Percentiles rank a stretch among this genome's conserved stretches.
Evolutionary conservation across 2,113 vertebrate genomes (phyloP).

Genomic region (Rhinolophus sinicus): DNA sequence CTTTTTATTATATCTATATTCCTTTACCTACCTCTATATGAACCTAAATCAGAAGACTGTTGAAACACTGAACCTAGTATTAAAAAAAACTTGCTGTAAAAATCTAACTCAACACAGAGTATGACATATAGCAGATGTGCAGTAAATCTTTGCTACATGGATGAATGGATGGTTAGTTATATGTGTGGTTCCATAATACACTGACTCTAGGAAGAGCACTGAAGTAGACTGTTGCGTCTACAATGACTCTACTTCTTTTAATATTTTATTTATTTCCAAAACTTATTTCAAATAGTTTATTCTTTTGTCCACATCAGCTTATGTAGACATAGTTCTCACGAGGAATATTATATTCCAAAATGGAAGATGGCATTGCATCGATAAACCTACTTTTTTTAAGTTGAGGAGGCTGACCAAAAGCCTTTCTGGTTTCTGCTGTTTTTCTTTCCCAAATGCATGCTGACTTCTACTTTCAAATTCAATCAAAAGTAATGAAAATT

Average conservation of each 20-base stretch:
- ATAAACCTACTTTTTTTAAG: slow-evolving; percentile 2
- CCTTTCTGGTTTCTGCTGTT: slow-evolving; percentile 13
- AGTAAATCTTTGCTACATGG: neutral
- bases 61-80: neutral
- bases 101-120: neutral
- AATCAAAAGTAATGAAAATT: slow-evolving; percentile 33
- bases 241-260: neutral
- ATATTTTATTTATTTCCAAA: neutral
- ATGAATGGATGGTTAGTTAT: neutral
- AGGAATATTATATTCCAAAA: neutral
- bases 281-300: slow-evolving; percentile 1
- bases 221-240: neutral
- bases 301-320: neutral
- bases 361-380: neutral
- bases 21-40: neutral
- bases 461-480: slow-evolving; percentile 47
- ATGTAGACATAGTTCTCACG: neutral
- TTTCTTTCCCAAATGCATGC: slow-evolving; percentile 2
- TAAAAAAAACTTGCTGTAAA: neutral
- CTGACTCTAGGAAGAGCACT: neutral
- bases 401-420: slow-evolving; percentile 15
- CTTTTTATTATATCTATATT: neutral
- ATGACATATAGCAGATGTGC: neutral
- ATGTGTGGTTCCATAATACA: neutral
- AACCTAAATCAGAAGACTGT: neutral